Evolutionary conservation across 2,113 vertebrate genomes (phyloP), one percentile per base, ranked within the genome.

Genomic region (Trogon surrucura): DNA sequence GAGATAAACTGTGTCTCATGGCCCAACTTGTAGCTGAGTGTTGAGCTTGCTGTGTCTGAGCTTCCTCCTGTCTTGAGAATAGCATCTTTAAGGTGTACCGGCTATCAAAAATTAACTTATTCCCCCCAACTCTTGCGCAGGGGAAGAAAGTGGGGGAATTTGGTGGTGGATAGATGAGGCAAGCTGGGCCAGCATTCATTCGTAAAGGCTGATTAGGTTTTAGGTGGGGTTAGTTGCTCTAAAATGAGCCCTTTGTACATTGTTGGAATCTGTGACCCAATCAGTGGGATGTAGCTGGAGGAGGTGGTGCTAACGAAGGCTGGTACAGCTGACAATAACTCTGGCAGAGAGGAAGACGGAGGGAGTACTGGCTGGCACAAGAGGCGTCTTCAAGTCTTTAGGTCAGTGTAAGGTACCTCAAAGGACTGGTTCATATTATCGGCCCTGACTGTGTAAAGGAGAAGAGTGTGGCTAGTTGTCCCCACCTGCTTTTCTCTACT

Each of bases 191-290:
- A 82, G 80, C 44, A 47, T 86, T 90, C 54, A 48, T 95, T 94
- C 67, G 65, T 93, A 9, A 56, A 3, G 61, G 62, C 89, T 62
- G 72, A 45, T 74, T 72, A 94, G 65, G 89, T 78, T 96, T 71
- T 91, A 96, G 91, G 92, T 80, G 90, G 82, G 53, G 86, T 85
- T 95, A n/a, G 13, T 88, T 14, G 78, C 86, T 80, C 94, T 98
- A 87, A 98, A 98, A 93, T 77, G 95, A 96, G 91, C 56, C 91
- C 93, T 98, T 98, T 98, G 97, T 98, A 96, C 77, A 92, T 97
- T 98, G 97, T 98, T 97, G 77, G 82, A 90, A 58, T 90, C 74
- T 61, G 60, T 93, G 95, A 89, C 92, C 96, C 89, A 96, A 69
- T 94, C 95, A 95, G 96, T 94, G 93, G 90, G 94, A 95, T 45